Base-by-base conservation (phyloP, 2,113 vertebrate species). In the Poeciliopsis occidentalis region DNA sequence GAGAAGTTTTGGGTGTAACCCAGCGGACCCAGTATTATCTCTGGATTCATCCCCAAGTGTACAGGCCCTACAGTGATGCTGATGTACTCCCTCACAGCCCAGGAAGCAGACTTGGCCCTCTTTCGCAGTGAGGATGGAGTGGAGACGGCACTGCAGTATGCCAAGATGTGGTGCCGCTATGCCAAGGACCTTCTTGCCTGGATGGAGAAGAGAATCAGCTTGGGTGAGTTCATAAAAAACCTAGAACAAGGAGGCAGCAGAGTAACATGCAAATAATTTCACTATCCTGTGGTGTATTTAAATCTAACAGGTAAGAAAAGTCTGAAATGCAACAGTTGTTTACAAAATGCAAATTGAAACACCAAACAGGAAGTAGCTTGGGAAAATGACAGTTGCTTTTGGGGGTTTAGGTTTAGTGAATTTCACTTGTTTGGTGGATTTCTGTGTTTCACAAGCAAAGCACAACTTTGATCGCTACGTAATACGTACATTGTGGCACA, bases 161-260 rank as follows among this genome's bases (percentile, higher is more conserved):
- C 96, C 87, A 98, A 98, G 81, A 91, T 90, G 85, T 98, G 97
- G 97, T 97, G 96, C 82, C 96, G 95, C 88, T 98, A 98, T 0
- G 94, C 96, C 79, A 98, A 98, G 82, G 97, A 98, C 69, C 92
- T 98, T 1, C 92, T 98, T 78, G 88, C 71, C 72, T 98, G 97
- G 96, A 96, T 96, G 3, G 97, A 98, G 69, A 98, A 97, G 80
- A 95, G 96, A 69, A 94, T 96, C 80, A 89, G 30, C 85, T 89
- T 96, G 0, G 97, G 97, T 98, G 82, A 95, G 94, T 76, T 22
- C 22, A 26, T 24, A 51, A 61, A 19, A 66, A 44, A 37, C 10
- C 69, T 41, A 62, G 37, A 13, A 32, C 70, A 80, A 64, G 39
- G 4, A 76, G 72, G 66, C 41, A n/a, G 67, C 31, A 67, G 22